phyloP scores from a whole-genome alignment of 1,140 invertebrate genomes.

The Lasaia peninsularis region DNA sequence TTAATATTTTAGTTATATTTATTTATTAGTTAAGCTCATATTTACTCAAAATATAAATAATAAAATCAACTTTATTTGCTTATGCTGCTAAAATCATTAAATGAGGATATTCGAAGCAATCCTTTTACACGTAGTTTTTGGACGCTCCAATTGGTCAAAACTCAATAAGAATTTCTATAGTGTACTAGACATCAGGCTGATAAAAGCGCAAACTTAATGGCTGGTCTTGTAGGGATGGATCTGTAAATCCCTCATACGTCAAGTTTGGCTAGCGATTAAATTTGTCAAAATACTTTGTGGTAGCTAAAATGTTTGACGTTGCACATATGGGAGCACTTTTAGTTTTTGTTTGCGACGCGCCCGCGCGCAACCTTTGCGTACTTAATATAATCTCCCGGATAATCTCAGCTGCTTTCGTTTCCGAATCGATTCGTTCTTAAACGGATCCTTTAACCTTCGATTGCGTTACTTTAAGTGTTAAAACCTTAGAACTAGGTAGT shows the following conservation, averaged over 20 bases:
- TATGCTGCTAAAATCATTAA: no score
- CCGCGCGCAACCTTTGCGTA: slow-evolving; percentile 19
- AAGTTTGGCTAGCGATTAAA: not conserved
- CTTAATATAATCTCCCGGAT: slow-evolving; percentile 17
- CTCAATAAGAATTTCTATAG: no score
- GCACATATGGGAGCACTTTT: slow-evolving; percentile 16
- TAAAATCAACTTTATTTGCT: not conserved
- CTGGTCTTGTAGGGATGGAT: no score
- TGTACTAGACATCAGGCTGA: no score
- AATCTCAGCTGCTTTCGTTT: slow-evolving; percentile 18
- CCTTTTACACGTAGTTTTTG: not conserved
- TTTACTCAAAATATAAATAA: not conserved
- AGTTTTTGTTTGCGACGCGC: slow-evolving; percentile 29
- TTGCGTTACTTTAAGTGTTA: slow-evolving; percentile 45
- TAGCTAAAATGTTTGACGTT: not conserved
- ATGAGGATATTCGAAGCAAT: no score
- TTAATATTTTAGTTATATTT: slow-evolving; percentile 25
- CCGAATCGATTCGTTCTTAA: slow-evolving; percentile 7
- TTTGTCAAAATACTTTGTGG: not conserved
- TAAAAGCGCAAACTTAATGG: no score
- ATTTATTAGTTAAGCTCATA: slow-evolving; percentile 1
- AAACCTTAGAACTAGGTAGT: slow-evolving; percentile 55
- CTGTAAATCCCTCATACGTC: no score
- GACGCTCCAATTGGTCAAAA: not conserved
- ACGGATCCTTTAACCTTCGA: slow-evolving; percentile 7